phyloP scores from a whole-genome alignment of 2,113 vertebrate species.

The Actenoides lindsayi region DNA sequence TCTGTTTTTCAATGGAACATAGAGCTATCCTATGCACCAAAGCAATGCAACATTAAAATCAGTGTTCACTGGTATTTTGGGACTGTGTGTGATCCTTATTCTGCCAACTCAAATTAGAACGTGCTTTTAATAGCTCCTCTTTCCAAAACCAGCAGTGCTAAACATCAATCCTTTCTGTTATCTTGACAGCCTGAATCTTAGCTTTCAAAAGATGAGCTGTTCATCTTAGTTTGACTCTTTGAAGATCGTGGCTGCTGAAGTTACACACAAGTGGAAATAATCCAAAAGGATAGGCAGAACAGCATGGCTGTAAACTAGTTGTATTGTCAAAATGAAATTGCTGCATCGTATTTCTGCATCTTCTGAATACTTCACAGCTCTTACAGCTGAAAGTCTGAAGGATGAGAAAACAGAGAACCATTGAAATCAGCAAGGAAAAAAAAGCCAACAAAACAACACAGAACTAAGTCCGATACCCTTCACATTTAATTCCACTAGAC shows the following conservation, averaged over 20 bases:
- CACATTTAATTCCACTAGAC: background rate
- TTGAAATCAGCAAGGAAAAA: background rate
- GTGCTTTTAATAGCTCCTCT: conserved; percentile 43
- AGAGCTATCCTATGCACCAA: background rate
- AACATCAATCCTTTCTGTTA: conserved; percentile 17
- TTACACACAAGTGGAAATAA: background rate
- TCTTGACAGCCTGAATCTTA: conserved; percentile 25
- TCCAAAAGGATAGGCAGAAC: background rate
- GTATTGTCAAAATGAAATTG: background rate
- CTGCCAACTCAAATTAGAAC: conserved; percentile 42
- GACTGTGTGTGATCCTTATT: conserved; percentile 31
- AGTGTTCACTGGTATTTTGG: conserved; percentile 30
- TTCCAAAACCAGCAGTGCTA: conserved; percentile 30
- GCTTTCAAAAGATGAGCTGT: conserved; percentile 2
- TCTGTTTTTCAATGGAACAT: conserved; percentile 8
- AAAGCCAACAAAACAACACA: background rate
- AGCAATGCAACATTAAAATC: conserved; percentile 38
- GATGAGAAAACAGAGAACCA: background rate
- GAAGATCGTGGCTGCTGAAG: background rate
- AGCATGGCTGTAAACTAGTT: background rate
- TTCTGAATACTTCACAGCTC: background rate
- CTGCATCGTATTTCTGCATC: background rate
- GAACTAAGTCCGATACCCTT: background rate
- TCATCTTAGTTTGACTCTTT: background rate
- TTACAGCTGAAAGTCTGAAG: background rate